Evolutionary conservation across 2,888 invertebrate species (phyloP).

Genomic region (Campaea margaritaria): DNA sequence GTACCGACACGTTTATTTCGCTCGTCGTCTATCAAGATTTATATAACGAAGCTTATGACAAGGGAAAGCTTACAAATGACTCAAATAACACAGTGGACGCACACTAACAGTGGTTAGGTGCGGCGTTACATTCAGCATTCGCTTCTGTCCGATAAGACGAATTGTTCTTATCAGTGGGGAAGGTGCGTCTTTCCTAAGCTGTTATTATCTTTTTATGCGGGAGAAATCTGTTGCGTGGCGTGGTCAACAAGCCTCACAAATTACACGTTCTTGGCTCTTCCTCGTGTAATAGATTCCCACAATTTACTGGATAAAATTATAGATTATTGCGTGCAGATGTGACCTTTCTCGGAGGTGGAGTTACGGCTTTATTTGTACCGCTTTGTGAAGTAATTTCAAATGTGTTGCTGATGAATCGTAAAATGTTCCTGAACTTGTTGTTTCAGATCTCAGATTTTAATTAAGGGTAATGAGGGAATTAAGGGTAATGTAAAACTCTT

Average conservation of each 20-base stretch:
- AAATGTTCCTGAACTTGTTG: too few relatives aligned
- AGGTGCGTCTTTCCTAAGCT: background rate
- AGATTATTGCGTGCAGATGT: constrained; percentile 5
- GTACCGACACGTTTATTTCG: too few relatives aligned
- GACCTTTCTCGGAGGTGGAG: background rate
- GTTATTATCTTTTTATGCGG: constrained; percentile 4
- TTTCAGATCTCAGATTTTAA: too few relatives aligned
- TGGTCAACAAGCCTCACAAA: constrained; percentile 5
- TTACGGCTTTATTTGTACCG: too few relatives aligned
- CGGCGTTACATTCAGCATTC: too few relatives aligned
- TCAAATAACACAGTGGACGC: background rate
- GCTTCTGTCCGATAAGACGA: too few relatives aligned
- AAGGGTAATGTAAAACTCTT: too few relatives aligned
- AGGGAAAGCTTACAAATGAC: background rate
- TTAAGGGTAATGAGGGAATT: background rate
- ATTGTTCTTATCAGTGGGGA: background rate
- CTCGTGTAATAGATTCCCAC: constrained; percentile 4
- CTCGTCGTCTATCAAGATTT: too few relatives aligned
- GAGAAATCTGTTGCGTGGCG: background rate
- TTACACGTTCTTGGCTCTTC: background rate
- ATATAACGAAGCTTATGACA: background rate
- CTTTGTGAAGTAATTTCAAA: too few relatives aligned
- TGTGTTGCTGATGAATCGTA: too few relatives aligned
- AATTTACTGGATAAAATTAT: background rate
- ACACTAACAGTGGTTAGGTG: too few relatives aligned